A percentile compares a stretch with the other conserved stretches of the same genome.
Conservation (phyloP, 2,113 vertebrate genomes). For the Phocoena phocoena region DNA sequence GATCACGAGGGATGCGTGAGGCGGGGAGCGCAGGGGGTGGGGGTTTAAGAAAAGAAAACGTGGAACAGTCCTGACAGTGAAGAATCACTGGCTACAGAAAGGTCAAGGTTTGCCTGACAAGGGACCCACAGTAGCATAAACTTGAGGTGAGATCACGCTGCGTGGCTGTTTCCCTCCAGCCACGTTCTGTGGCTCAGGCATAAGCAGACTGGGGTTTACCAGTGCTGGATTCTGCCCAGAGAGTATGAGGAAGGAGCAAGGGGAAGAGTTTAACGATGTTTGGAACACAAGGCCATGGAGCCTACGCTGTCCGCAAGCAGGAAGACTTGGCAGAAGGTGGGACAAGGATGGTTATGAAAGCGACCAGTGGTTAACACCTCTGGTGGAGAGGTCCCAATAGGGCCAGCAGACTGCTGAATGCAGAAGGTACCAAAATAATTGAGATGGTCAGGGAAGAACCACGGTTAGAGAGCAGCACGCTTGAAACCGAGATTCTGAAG, state of each 20-base stretch:
- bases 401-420: no score
- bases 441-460: background rate
- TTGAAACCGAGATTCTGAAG: background rate
- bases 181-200: background rate
- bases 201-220: background rate
- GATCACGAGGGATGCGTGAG: no score
- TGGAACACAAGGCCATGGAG: fast-evolving
- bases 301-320: fast-evolving
- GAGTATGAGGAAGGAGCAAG: background rate
- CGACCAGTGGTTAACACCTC: background rate
- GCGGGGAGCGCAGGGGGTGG: background rate
- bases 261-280: fast-evolving
- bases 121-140: fast-evolving
- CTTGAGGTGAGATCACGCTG: no score
- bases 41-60: background rate
- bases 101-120: background rate
- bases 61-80: fast-evolving
- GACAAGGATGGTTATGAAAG: fast-evolving
- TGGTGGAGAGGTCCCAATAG: fast-evolving
- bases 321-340: background rate
- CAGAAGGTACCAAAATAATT: fast-evolving
- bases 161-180: no score
- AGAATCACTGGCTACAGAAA: background rate
- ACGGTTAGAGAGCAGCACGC: fast-evolving
- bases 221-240: background rate